Evolutionary conservation across 2,113 vertebrate species (phyloP), one percentile per base, ranked within the genome.

Genomic region (Brevimyrus niger): DNA sequence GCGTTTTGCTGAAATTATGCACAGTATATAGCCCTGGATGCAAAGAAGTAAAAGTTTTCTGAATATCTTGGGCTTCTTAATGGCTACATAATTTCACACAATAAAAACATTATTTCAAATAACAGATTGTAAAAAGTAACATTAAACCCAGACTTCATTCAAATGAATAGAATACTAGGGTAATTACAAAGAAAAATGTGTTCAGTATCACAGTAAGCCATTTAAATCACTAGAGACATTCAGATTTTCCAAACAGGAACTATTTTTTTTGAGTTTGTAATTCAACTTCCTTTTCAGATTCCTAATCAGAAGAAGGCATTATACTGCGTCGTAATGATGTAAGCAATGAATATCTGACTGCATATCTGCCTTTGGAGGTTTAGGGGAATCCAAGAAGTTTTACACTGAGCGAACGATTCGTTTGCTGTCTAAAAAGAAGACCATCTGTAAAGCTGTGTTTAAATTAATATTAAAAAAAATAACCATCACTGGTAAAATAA

Each of bases 1-100:
- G 90, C 93, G 91, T 90, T 94, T 92, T 90, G 95, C 93, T 89
- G 93, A 94, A 94, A 93, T 94, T 85, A 95, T 86, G 76, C 93
- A 93, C 90, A 92, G 93, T 91, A 95, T 94, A 93, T 94, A 94
- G 94, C 94, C 95, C 97, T 98, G 88, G 90, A 95, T 92, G 73
- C 90, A 89, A 93, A 51, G 15, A 89, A 55, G 91, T 0, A 89
- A 86, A n/a, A 31, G 84, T 47, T 80, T 86, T 44, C 27, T 80
- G 9, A 73, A 46, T 80, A 7, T 31, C 10, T 86, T 86, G 3
- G 46, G 11, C 15, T 38, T 86, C 10, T 87, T 48, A 58, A 80
- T 42, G 73, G 6, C 35, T 80, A 42, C 15, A 80, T 80, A 80
- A 80, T 42, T 76, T 80, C 35, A 80, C 31, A 17, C 38, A 11